These are phyloP conservation scores for Ceramica pisi DNA, from an alignment of 2,888 invertebrate species.

Conservation along the genomic window DNA sequence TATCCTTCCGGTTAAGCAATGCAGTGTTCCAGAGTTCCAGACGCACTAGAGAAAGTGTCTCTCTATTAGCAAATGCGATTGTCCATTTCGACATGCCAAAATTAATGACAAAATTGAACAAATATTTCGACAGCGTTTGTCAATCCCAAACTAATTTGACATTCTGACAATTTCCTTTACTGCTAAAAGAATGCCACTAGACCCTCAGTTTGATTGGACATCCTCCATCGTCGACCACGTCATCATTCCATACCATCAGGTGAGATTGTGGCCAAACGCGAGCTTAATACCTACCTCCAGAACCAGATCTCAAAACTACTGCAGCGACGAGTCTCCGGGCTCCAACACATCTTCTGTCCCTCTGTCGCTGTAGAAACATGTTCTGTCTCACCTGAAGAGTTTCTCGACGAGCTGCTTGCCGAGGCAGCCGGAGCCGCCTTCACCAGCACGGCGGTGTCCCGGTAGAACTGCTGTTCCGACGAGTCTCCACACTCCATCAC, in stretches of 20 bases:
- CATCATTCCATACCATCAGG: background rate
- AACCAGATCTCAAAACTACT: background rate
- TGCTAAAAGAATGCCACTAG: no score
- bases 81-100: no score
- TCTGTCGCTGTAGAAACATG: background rate
- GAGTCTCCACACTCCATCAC: background rate
- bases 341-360: background rate
- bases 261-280: background rate
- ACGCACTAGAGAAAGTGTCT: no score
- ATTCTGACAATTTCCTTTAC: no score
- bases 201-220: no score
- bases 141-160: no score
- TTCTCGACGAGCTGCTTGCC: constrained; percentile 98
- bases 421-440: constrained; percentile 98
- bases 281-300: background rate
- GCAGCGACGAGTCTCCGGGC: background rate
- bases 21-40: no score
- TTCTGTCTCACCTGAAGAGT: constrained; percentile 77
- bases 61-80: no score
- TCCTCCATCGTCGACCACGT: no score
- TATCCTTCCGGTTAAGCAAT: no score
- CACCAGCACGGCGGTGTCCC: constrained; percentile 90
- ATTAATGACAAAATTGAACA: no score
- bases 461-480: constrained; percentile 26
- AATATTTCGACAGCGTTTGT: no score